These are phyloP conservation scores for Amphiprion clarkii DNA, from an alignment of 2,797 vertebrate species.

Conservation along the genomic window DNA sequence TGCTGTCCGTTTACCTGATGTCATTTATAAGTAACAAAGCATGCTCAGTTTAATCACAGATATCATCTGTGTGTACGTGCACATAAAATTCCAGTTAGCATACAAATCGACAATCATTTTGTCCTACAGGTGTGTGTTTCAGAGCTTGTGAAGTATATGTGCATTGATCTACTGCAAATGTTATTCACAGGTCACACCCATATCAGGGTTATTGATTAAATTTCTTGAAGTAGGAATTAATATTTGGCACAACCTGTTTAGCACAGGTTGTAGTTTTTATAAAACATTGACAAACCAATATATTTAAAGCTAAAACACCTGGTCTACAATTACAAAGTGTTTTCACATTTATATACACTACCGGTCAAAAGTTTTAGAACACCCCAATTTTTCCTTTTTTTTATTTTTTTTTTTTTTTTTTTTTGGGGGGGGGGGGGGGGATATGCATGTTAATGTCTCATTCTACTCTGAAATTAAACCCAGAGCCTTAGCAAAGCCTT, in stretches of 20 bases:
- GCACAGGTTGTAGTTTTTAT: too few relatives aligned
- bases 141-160: background rate
- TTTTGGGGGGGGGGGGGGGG: too few relatives aligned
- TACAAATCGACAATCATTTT: background rate
- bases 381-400: too few relatives aligned
- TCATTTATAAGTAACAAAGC: background rate
- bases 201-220: background rate
- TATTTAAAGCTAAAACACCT: background rate
- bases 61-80: conserved; percentile 8
- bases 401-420: too few relatives aligned
- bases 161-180: background rate
- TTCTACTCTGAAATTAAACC: too few relatives aligned
- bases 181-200: background rate
- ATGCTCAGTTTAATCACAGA: background rate
- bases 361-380: too few relatives aligned
- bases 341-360: too few relatives aligned
- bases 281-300: background rate
- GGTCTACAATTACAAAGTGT: background rate
- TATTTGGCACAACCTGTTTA: too few relatives aligned
- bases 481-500: too few relatives aligned
- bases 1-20: background rate
- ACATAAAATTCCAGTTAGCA: background rate
- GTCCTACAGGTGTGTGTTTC: background rate
- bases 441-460: too few relatives aligned
- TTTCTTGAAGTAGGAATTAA: too few relatives aligned